Conservation (phyloP, 2,888 invertebrate species). For the Amiota communis region DNA sequence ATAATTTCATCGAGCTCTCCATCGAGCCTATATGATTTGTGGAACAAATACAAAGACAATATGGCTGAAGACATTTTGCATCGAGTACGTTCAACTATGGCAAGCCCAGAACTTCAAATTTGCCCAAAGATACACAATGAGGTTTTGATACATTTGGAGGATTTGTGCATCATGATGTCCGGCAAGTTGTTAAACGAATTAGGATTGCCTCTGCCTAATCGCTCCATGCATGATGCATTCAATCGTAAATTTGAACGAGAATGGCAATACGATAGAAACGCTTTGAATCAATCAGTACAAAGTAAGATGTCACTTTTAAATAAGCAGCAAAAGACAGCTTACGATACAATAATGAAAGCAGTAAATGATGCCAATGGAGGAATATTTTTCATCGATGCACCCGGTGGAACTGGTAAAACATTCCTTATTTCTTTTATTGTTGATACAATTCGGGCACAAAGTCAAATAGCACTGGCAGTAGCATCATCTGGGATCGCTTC, state of each 20-base stretch:
- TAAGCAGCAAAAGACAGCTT: constrained; percentile 30
- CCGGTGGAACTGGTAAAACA: no score
- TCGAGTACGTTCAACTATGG: background rate
- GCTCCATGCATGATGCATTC: background rate
- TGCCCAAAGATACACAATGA: background rate
- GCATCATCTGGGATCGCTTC: no score
- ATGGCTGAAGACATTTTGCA: no score
- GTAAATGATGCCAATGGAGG: no score
- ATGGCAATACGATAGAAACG: background rate
- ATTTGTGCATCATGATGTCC: no score
- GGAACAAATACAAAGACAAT: no score
- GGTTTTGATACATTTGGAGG: background rate
- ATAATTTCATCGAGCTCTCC: background rate
- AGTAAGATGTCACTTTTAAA: no score
- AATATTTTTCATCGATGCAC: no score
- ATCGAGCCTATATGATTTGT: no score
- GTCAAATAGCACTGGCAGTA: no score
- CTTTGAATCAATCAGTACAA: background rate
- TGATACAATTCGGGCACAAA: no score
- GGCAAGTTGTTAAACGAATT: background rate
- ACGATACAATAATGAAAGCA: constrained; percentile 39
- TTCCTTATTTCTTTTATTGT: no score
- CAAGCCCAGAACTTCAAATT: background rate
- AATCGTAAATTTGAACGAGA: background rate
- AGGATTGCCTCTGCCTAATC: background rate